Evolutionary conservation across 2,113 vertebrate genomes (phyloP), one percentile per base, ranked within the genome.

Genomic region (Gnathonemus echidnorhynchus): DNA sequence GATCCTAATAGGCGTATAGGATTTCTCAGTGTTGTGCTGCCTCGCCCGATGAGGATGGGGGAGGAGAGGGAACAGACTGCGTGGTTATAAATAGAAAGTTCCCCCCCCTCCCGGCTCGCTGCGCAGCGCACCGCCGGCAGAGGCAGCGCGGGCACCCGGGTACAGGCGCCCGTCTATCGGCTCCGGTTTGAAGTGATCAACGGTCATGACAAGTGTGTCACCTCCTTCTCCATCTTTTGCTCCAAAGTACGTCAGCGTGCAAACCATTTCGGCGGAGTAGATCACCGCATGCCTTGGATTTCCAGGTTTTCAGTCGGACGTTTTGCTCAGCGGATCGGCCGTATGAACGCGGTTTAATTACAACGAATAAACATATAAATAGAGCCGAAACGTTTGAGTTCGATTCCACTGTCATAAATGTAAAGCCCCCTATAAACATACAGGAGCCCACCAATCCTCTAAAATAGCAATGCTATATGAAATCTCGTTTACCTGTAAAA

Each of bases 61-160:
- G 77, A 84, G 85, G 88, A 84, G 48, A 56, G 85, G 42, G 88
- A 90, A 62, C 39, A 91, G 89, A 87, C 83, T 91, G 91, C 89
- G 84, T 74, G 85, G 91, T 90, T 94, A 94, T 93, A 93, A 94
- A 94, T 94, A 93, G 92, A 92, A 77, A 89, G 88, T 89, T 87
- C 86, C 86, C 90, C 90, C 89, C 85, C 89, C 39, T 77, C 42
- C 89, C 90, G 85, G 50, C 77, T 92, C 19, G 39, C 27, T 31
- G 86, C n/a, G 6, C n/a, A 31, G 46, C 48, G 77, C 46, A 86
- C 9, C 4, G 24, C 45, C n/a, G 11, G n/a, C 48, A 27, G 85
- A 27, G 21, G 48, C 45, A 86, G 45, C 48, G 45, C 17, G 11
- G 24, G 45, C 39, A n/a, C 9, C 39, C 21, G 45, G 6, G 45